phyloP scores from a whole-genome alignment of 2,113 vertebrate genomes.

The Ictalurus punctatus region DNA sequence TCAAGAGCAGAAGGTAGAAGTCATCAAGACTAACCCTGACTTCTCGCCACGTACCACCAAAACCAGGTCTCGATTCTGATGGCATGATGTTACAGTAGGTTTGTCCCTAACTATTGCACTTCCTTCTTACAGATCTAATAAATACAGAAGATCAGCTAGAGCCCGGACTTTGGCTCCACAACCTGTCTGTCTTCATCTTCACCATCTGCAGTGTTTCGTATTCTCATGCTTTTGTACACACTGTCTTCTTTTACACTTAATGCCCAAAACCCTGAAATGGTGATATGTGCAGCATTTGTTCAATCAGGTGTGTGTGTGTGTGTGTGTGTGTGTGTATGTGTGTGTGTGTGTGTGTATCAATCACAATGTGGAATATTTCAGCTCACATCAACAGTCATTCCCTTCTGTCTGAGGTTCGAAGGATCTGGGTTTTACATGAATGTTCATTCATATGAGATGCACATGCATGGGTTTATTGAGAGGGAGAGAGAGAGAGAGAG shows the following conservation, averaged over 20 bases:
- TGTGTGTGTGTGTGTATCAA: not conserved
- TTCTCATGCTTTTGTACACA: not conserved
- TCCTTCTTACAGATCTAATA: not conserved
- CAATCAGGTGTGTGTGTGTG: not conserved
- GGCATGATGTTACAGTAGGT: not conserved
- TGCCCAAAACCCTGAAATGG: not conserved
- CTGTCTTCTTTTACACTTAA: not conserved
- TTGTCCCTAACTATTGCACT: too few relatives aligned
- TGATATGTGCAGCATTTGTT: not conserved
- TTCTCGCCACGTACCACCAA: not conserved
- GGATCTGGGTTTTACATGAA: not conserved
- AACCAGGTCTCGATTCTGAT: not conserved
- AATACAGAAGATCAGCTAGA: not conserved
- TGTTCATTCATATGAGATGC: constrained; percentile 14
- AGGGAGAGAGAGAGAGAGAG: not conserved
- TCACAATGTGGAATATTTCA: not conserved
- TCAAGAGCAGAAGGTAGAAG: not conserved
- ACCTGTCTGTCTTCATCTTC: not conserved
- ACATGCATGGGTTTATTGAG: not conserved
- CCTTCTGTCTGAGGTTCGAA: not conserved
- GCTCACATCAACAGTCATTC: not conserved
- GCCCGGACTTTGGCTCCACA: not conserved
- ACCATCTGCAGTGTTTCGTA: not conserved
- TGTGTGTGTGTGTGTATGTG: constrained; percentile 19
- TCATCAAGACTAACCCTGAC: not conserved